Base-by-base conservation (phyloP, 2,888 invertebrate species). In the Ophion obscuratus region DNA sequence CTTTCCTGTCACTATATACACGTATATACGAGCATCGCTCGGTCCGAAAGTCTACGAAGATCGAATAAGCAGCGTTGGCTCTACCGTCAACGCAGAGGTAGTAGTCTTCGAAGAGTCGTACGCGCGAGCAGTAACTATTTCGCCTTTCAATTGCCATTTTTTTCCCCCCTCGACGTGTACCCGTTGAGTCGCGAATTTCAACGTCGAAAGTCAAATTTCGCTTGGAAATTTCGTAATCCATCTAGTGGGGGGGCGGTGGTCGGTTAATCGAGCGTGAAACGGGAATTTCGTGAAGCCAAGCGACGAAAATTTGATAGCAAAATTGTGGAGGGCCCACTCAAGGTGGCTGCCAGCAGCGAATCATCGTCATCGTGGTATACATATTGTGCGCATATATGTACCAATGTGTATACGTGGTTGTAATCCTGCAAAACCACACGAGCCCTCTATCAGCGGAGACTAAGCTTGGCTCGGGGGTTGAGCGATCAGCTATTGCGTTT, bases 221-320 rank as follows among this genome's bases (percentile, higher is more conserved):
- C 31, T 7, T n/a, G 20, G 68, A 76, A 31, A 61, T 44, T 62
- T 53, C 70, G 79, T 66, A 27, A 80, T 68, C 76, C 11, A 47
- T 47, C 47, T 1, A 47, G 47, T 85, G 68, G 44, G 59, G 11
- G 27, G 53, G 4, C 11, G 66, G 64, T 24, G 24, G 17, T 75
- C 44, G 71, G 31, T 67, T 84, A 85, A 87, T 88, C 88, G 81
- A 70, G 84, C 81, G 88, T 85, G 78, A 82, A 88, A 88, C 85
- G 83, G 83, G 84, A 88, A 87, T 88, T 88, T 84, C 74, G 86
- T 80, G 85, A 61, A 88, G 71, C 83, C 85, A 70, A 84, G 75
- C 84, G 84, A 64, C 44, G 62, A 83, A 71, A 53, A 88, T 87
- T 86, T 67, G 82, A 87, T 87, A 68, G 74, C 44, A 79, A 87